Percentiles rank a stretch among this genome's conserved stretches.
phyloP scores from a whole-genome alignment of 2,888 invertebrate genomes.

The Acleris holmiana region DNA sequence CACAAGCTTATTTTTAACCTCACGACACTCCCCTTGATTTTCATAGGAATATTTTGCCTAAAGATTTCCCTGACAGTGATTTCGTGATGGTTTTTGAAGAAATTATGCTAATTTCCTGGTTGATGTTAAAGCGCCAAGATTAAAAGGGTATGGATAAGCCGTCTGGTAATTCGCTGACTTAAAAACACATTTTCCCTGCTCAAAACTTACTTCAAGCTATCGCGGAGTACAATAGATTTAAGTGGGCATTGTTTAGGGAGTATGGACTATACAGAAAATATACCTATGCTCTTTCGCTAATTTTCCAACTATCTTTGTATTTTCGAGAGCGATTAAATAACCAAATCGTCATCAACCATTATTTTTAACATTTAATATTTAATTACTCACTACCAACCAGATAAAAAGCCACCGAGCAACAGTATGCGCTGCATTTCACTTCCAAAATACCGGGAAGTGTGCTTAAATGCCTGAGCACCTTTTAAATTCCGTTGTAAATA shows the following conservation, averaged over 20 bases:
- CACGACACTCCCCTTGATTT: conserved; percentile 34
- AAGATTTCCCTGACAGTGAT: conserved; percentile 31
- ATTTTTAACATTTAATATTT: too few species aligned
- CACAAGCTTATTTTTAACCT: conserved; percentile 19
- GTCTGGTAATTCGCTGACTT: conserved; percentile 7
- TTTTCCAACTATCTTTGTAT: too few species aligned
- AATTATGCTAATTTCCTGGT: conserved; percentile 28
- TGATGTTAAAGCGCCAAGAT: conserved; percentile 25
- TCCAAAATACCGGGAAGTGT: conserved; percentile 39
- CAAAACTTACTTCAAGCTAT: conserved; percentile 1
- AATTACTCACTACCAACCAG: not conserved
- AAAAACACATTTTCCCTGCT: conserved; percentile 10
- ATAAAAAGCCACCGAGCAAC: conserved; percentile 4
- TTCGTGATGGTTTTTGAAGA: conserved; percentile 27
- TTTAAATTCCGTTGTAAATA: conserved; percentile 38
- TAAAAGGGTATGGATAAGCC: conserved; percentile 12
- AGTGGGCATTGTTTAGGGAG: too few species aligned
- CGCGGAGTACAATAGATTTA: not conserved
- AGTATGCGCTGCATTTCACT: conserved; percentile 39
- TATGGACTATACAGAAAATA: too few species aligned
- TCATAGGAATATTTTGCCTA: conserved; percentile 34
- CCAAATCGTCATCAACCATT: too few species aligned
- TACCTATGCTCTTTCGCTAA: too few species aligned
- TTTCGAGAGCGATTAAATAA: too few species aligned
- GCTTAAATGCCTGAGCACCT: conserved; percentile 37